Conservation (phyloP, 2,888 invertebrate species). For the Drosophila affinis region DNA sequence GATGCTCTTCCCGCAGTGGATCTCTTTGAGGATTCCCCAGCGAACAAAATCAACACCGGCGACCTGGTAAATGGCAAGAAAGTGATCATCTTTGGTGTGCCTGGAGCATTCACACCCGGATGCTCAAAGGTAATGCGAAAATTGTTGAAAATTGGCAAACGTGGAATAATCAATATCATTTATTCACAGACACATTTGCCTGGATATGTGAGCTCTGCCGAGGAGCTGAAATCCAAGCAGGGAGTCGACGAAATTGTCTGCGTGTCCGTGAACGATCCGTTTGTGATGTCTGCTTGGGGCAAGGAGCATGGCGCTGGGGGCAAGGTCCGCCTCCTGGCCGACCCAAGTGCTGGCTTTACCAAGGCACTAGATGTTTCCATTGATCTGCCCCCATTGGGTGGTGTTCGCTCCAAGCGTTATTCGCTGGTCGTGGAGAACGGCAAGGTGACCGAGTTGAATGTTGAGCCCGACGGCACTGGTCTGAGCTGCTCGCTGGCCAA, state of each 20-base stretch:
- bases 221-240: slow-evolving; percentile 90
- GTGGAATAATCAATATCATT: background rate
- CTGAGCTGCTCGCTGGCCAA: slow-evolving; percentile 94
- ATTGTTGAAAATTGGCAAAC: background rate
- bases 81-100: slow-evolving; percentile 94
- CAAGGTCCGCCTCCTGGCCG: slow-evolving; percentile 95
- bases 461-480: slow-evolving; percentile 96
- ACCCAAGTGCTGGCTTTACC: slow-evolving; percentile 91
- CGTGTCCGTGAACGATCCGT: slow-evolving; percentile 96
- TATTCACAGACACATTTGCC: slow-evolving; percentile 91
- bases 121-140: slow-evolving; percentile 89
- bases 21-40: slow-evolving; percentile 93
- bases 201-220: slow-evolving; percentile 91
- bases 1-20: slow-evolving; percentile 91
- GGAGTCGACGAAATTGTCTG: slow-evolving; percentile 93
- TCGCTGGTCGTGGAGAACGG: slow-evolving; percentile 96
- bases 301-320: slow-evolving; percentile 90
- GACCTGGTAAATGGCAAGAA: slow-evolving; percentile 91
- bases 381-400: slow-evolving; percentile 92
- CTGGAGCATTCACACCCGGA: slow-evolving; percentile 97
- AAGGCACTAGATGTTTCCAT: slow-evolving; percentile 91
- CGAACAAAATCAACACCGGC: slow-evolving; percentile 92
- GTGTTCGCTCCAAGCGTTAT: slow-evolving; percentile 93
- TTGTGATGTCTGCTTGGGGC: slow-evolving; percentile 98
- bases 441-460: slow-evolving; percentile 90